These are phyloP conservation scores for Saccopteryx leptura DNA, from an alignment of 2,113 vertebrate genomes.

Conservation along the genomic window DNA sequence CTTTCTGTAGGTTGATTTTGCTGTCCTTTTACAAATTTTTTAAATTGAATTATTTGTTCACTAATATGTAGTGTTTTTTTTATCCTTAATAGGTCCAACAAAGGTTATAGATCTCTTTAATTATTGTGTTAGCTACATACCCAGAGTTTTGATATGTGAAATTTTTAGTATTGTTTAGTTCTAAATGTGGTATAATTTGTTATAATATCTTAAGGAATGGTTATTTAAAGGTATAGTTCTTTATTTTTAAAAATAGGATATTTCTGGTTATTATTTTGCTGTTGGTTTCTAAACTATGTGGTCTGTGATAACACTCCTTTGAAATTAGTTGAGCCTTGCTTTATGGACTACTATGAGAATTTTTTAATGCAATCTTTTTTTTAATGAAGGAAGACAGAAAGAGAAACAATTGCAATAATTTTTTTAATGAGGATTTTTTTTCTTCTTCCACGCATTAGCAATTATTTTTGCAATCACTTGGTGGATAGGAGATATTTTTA, in stretches of 20 bases:
- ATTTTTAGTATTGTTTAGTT: not conserved
- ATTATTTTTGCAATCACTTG: not conserved
- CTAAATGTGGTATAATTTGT: not conserved
- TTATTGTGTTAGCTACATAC: not conserved
- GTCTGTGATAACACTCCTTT: not conserved
- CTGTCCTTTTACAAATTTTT: not conserved
- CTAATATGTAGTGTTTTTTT: not conserved
- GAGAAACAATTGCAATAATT: no score
- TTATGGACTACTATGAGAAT: not conserved
- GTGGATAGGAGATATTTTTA: not conserved
- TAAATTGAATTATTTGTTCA: not conserved
- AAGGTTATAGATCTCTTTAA: not conserved
- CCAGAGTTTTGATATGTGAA: not conserved
- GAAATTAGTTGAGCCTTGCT: not conserved
- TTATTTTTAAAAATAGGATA: slow-evolving; percentile 10
- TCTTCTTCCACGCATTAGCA: not conserved
- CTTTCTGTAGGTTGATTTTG: slow-evolving; percentile 22
- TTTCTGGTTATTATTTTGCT: slow-evolving; percentile 10
- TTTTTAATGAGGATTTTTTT: not conserved
- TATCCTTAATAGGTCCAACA: not conserved
- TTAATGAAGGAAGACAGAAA: no score
- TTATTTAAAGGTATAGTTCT: not conserved
- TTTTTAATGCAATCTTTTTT: not conserved
- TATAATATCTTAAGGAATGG: not conserved
- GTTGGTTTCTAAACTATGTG: not conserved